A percentile compares a stretch with the other conserved stretches of the same genome.
phyloP scores from a whole-genome alignment of 2,113 vertebrate genomes.

The Carassius gibelio region DNA sequence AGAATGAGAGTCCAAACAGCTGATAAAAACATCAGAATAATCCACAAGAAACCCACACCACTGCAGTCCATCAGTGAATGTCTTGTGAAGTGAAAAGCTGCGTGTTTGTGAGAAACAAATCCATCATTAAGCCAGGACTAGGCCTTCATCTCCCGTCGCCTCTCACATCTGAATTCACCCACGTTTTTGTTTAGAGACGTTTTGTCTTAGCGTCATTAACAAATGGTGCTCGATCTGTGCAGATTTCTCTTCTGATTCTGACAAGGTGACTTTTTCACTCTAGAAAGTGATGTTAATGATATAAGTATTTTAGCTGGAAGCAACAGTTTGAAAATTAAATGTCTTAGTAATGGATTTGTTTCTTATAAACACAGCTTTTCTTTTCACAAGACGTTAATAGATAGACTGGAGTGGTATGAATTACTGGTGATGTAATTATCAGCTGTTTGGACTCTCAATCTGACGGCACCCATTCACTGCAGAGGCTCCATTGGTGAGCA shows the following conservation, averaged over 20 bases:
- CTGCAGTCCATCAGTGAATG: background rate
- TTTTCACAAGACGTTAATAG: too few species aligned
- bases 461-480: too few species aligned
- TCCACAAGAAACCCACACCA: background rate
- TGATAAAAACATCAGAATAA: background rate
- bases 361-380: too few species aligned
- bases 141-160: too few species aligned
- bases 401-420: too few species aligned
- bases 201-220: too few species aligned
- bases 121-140: background rate
- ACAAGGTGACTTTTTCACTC: background rate
- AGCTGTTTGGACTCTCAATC: too few species aligned
- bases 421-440: too few species aligned
- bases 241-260: background rate
- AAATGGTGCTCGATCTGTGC: background rate
- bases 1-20: background rate
- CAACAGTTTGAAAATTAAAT: too few species aligned
- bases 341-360: too few species aligned
- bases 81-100: background rate
- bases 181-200: background rate
- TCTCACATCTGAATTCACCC: background rate
- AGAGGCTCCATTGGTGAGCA: too few species aligned
- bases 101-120: background rate
- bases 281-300: background rate
- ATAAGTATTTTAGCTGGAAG: background rate